Conservation (phyloP, 1,140 invertebrate species). For the Platorchestia sp. region DNA sequence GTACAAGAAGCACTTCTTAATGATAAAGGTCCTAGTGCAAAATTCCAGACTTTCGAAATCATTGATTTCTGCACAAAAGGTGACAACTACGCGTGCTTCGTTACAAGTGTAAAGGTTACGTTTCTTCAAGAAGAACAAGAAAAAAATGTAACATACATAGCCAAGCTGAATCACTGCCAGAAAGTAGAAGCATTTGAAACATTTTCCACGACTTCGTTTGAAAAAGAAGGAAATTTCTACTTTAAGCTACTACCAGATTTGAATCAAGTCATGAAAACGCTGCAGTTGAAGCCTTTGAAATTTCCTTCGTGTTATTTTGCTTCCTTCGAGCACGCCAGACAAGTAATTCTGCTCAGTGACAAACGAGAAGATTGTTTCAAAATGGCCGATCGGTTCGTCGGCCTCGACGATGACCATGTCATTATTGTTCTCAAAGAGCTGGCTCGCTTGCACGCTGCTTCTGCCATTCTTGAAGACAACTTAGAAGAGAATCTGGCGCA, state of each 20-base stretch:
- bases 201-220: neutral
- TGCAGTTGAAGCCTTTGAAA: neutral
- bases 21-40: slow-evolving; percentile 55
- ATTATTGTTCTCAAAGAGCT: slow-evolving; percentile 7
- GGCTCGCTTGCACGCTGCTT: slow-evolving; percentile 29
- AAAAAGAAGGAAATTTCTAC: slow-evolving; percentile 58
- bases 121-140: neutral
- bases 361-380: neutral
- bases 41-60: neutral
- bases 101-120: slow-evolving; percentile 56
- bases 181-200: neutral
- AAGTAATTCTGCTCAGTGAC: slow-evolving; percentile 3
- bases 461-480: neutral
- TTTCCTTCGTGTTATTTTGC: neutral
- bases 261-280: neutral
- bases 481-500: neutral
- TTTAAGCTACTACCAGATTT: neutral
- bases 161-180: slow-evolving; percentile 42
- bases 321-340: neutral
- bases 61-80: slow-evolving; percentile 57
- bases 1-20: slow-evolving; percentile 47
- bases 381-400: neutral
- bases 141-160: slow-evolving; percentile 27
- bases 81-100: slow-evolving; percentile 58
- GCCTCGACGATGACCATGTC: slow-evolving; percentile 15